A percentile compares a stretch with the other conserved stretches of the same genome.
Conservation (phyloP, 2,113 vertebrate genomes). For the Phaetusa simplex region DNA sequence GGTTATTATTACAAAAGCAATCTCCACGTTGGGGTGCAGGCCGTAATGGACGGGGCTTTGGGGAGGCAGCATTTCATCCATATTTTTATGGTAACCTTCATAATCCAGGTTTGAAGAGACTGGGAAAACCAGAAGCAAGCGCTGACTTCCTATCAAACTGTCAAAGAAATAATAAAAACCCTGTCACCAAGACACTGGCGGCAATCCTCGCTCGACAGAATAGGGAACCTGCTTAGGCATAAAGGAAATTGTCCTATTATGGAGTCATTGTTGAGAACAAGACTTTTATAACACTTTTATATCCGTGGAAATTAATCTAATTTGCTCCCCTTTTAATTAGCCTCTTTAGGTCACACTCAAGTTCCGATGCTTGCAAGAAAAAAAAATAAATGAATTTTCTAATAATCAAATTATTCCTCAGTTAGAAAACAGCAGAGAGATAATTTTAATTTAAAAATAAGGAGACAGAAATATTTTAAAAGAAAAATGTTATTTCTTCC, state of each 20-base stretch:
- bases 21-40: slow-evolving; percentile 77
- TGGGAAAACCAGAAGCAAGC: slow-evolving; percentile 74
- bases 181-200: slow-evolving; percentile 26
- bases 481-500: slow-evolving; percentile 50
- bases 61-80: slow-evolving; percentile 76
- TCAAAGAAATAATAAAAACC: slow-evolving; percentile 51
- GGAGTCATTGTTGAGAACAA: slow-evolving; percentile 23
- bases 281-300: slow-evolving; percentile 11
- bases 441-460: slow-evolving; percentile 51
- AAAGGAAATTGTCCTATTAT: slow-evolving; percentile 34
- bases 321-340: slow-evolving; percentile 60
- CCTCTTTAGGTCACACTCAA: neutral
- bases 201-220: slow-evolving; percentile 14
- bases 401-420: slow-evolving; percentile 19
- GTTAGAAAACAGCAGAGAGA: slow-evolving; percentile 23
- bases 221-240: slow-evolving; percentile 27
- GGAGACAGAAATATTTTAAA: neutral
- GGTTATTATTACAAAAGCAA: slow-evolving; percentile 78
- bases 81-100: slow-evolving; percentile 77
- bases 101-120: slow-evolving; percentile 51
- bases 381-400: neutral
- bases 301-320: neutral
- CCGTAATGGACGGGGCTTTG: slow-evolving; percentile 75
- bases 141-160: slow-evolving; percentile 78
- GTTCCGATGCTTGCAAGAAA: neutral